phyloP scores from a whole-genome alignment of 64 coral and sea anemone species.

The Stichodactyla mertensii region DNA sequence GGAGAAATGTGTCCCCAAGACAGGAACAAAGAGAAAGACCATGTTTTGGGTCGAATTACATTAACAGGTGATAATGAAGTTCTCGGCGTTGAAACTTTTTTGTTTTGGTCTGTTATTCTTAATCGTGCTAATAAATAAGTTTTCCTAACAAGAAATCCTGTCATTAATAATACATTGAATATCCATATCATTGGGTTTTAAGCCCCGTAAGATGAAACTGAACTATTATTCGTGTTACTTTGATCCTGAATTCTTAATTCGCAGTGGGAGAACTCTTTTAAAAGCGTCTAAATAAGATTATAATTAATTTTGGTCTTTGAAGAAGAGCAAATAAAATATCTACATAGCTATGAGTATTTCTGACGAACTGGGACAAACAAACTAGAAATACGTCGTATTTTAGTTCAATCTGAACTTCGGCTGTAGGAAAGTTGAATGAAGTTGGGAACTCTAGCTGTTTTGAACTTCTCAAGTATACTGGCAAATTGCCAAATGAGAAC shows the following conservation, averaged over 20 bases:
- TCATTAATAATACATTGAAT: background rate
- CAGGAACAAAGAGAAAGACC: background rate
- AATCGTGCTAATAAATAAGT: conserved; percentile 6
- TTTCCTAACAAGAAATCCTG: conserved; percentile 9
- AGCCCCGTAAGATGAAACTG: background rate
- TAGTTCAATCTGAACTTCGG: no score
- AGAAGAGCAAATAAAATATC: no score
- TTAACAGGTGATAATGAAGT: background rate
- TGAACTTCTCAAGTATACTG: no score
- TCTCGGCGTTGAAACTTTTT: background rate
- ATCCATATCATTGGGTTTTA: background rate
- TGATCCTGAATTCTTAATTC: background rate
- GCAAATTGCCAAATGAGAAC: no score
- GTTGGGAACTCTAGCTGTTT: no score
- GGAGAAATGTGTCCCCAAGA: background rate
- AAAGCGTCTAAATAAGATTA: background rate
- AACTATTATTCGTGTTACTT: background rate
- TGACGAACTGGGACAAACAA: no score
- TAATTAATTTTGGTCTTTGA: no score
- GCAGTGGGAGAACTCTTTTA: background rate
- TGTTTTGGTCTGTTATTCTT: background rate
- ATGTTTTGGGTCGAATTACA: background rate
- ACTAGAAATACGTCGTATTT: no score
- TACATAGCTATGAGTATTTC: no score
- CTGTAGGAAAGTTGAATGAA: no score